A percentile compares a stretch with the other conserved stretches of the same genome.
phyloP scores from a whole-genome alignment of 2,113 vertebrate genomes.

The Ictidomys tridecemlineatus region DNA sequence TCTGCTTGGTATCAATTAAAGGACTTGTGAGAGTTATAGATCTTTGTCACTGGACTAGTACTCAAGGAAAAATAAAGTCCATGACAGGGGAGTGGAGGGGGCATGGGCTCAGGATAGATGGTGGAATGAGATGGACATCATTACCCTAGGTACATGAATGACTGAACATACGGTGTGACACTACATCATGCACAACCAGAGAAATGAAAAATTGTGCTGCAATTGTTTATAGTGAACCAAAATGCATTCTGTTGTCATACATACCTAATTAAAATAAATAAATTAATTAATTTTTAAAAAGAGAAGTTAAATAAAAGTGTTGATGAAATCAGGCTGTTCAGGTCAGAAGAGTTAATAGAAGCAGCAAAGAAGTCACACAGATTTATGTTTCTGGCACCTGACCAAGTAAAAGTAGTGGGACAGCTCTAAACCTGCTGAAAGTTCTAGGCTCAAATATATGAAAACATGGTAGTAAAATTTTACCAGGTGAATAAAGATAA shows the following conservation, averaged over 20 bases:
- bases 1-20: neutral
- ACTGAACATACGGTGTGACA: too few species aligned
- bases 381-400: neutral
- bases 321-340: neutral
- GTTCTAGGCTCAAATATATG: neutral
- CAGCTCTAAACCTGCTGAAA: neutral
- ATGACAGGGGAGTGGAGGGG: too few species aligned
- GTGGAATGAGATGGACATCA: too few species aligned
- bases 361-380: neutral
- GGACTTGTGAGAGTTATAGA: neutral
- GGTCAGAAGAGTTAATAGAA: neutral
- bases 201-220: too few species aligned
- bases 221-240: neutral
- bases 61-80: neutral
- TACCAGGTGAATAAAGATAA: neutral
- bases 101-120: too few species aligned
- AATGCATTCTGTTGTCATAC: neutral
- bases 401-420: neutral
- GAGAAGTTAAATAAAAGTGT: too few species aligned
- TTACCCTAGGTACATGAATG: too few species aligned
- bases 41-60: neutral
- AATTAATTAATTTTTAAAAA: too few species aligned
- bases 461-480: neutral
- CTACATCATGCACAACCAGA: too few species aligned
- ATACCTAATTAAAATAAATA: too few species aligned